A percentile compares a stretch with the other conserved stretches of the same genome.
phyloP scores from a whole-genome alignment of 2,888 invertebrate genomes.

The Aphodius sticticus region DNA sequence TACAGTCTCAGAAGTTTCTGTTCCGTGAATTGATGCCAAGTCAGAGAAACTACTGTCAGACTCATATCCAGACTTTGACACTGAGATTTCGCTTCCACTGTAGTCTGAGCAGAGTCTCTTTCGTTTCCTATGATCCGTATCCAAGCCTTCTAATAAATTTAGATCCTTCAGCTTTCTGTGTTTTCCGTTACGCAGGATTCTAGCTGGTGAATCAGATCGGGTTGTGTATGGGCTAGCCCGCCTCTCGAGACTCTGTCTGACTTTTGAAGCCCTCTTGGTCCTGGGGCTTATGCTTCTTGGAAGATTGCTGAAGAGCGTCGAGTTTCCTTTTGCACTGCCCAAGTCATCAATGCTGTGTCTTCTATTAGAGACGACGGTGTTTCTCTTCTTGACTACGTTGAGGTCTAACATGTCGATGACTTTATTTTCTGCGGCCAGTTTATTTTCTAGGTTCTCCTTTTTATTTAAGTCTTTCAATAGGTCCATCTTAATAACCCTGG shows the following conservation, averaged over 20 bases:
- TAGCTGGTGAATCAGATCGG: conserved; percentile 66
- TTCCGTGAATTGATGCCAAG: conserved; percentile 55
- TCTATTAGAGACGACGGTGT: conserved; percentile 49
- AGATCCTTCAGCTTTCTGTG: conserved; percentile 68
- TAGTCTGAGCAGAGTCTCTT: conserved; percentile 66
- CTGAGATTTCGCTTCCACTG: conserved; percentile 68
- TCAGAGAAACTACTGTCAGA: conserved; percentile 71
- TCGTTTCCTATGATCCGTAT: conserved; percentile 61
- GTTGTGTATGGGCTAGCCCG: conserved; percentile 67
- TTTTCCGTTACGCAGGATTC: conserved; percentile 72
- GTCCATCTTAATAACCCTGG: neutral
- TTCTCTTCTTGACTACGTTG: conserved; percentile 53
- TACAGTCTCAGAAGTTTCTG: conserved; percentile 48
- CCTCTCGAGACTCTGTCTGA: conserved; percentile 51
- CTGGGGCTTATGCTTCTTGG: conserved; percentile 54
- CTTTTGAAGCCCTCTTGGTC: conserved; percentile 49
- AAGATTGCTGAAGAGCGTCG: conserved; percentile 48
- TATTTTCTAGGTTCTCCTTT: conserved; percentile 55
- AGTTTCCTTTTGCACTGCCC: conserved; percentile 44
- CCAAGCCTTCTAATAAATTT: conserved; percentile 67
- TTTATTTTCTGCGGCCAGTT: conserved; percentile 52
- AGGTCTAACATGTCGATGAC: conserved; percentile 59
- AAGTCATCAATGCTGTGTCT: conserved; percentile 59
- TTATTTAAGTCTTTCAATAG: conserved; percentile 50
- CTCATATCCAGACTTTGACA: conserved; percentile 69